Evolutionary conservation across 1,140 invertebrate species (phyloP), one percentile per base, ranked within the genome.

Genomic region (Penaeus vannamei): DNA sequence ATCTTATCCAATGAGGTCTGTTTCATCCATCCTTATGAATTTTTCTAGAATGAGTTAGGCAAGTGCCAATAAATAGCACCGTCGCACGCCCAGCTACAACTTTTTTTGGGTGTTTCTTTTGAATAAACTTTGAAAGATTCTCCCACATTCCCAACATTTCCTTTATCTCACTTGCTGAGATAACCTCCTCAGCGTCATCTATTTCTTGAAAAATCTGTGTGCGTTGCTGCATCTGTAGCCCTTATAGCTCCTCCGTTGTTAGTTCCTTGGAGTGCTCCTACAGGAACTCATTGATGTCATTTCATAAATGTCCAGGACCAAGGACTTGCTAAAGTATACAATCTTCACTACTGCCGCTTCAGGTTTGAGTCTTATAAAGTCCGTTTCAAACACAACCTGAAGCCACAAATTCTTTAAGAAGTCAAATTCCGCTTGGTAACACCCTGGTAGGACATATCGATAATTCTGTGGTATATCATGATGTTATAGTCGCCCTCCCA

Each of bases 261-360:
- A 81, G 36, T 42, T 81, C 79, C 32, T 36, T 5, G 22, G 1
- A 32, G 36, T 81, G 29, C 32, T 42, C 5, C 36, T 81, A 14
- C 1, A 81, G 4, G 36, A 81, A 22, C n/a, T 81, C 79, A 5
- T 81, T 42, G 17, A 81, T 8, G 36, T 81, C 92, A n/a, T 82
- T 79, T 91, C 91, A 91, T 92, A 90, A 83, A 92, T 80, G 64
- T 91, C 91, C 91, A 92, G 86, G 62, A 87, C 91, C 91, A 92
- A 90, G 82, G 90, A 90, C 85, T 90, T 92, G 81, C 90, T 91
- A 81, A 92, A 77, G 87, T 89, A 92, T 61, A 92, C 90, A 92
- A 92, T 92, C 88, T 92, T 91, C 91, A 89, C 87, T 90, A 91
- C 92, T 90, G 84, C 76, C 62, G 91, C 80, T 62, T 90, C 86